These are phyloP conservation scores for Lagorchestes hirsutus DNA, from an alignment of 2,797 vertebrate species.

Conservation along the genomic window DNA sequence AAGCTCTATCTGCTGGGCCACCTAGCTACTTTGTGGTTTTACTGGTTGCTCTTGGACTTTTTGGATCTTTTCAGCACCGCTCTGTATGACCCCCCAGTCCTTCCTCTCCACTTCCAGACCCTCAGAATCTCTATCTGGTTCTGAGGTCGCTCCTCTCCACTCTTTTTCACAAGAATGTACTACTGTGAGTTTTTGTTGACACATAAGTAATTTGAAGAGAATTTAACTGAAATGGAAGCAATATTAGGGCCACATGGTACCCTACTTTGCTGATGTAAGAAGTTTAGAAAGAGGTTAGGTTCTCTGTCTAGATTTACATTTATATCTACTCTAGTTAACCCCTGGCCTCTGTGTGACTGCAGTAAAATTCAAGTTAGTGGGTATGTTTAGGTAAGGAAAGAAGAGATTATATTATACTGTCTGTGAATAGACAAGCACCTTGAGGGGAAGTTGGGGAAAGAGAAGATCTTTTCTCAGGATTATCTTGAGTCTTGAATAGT, in stretches of 20 bases:
- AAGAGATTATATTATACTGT: background rate
- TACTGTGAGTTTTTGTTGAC: background rate
- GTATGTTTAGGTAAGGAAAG: background rate
- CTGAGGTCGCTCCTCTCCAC: background rate
- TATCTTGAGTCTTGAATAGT: background rate
- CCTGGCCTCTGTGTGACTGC: background rate
- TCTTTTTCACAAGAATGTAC: background rate
- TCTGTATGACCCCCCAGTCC: background rate
- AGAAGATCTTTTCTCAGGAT: background rate
- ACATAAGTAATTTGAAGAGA: background rate
- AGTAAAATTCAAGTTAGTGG: background rate
- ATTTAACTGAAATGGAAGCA: background rate
- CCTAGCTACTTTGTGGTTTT: background rate
- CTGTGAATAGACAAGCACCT: background rate
- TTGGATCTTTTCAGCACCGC: background rate
- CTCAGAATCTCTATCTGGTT: background rate
- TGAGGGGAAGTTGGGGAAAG: background rate
- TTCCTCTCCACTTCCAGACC: background rate
- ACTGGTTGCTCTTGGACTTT: background rate
- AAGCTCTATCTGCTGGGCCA: background rate
- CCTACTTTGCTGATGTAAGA: background rate
- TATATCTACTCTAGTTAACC: background rate
- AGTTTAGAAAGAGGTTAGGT: background rate
- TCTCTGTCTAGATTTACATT: background rate
- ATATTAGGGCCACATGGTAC: background rate